A percentile compares a stretch with the other conserved stretches of the same genome.
Conservation (phyloP, 2,888 invertebrate genomes). For the Lycaena phlaeas region DNA sequence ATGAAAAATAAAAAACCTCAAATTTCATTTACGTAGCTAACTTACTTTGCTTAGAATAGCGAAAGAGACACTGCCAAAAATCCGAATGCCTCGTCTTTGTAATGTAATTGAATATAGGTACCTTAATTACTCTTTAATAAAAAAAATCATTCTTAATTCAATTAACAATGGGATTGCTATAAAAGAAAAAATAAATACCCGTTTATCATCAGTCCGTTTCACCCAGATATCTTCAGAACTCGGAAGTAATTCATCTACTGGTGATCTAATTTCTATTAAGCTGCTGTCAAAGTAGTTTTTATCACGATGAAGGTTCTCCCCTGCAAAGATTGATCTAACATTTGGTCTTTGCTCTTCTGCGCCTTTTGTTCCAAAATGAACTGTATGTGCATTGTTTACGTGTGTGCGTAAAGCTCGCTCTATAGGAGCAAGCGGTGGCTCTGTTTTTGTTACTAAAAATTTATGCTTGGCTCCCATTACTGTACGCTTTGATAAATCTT, state of each 20-base stretch:
- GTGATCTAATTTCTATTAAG: conserved; percentile 84
- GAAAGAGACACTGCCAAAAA: too few relatives aligned
- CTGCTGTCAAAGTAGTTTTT: conserved; percentile 87
- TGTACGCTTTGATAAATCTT: conserved; percentile 46
- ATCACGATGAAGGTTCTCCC: conserved; percentile 77
- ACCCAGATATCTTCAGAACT: conserved; percentile 82
- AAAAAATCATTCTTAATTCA: too few relatives aligned
- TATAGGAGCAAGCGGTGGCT: conserved; percentile 45
- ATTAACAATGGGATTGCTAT: too few relatives aligned
- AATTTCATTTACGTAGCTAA: too few relatives aligned
- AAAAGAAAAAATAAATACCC: conserved; percentile 54
- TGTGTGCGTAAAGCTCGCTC: conserved; percentile 62
- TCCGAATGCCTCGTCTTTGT: too few relatives aligned
- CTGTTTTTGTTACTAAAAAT: conserved; percentile 53
- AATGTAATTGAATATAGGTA: too few relatives aligned
- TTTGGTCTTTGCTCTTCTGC: conserved; percentile 71
- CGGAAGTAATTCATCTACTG: conserved; percentile 76
- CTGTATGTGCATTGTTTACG: conserved; percentile 75
- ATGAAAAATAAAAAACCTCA: too few relatives aligned
- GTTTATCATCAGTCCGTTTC: conserved; percentile 71
- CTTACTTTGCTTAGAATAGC: too few relatives aligned
- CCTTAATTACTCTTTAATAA: too few relatives aligned
- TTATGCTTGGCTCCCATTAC: conserved; percentile 59
- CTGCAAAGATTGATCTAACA: conserved; percentile 74
- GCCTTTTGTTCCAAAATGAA: conserved; percentile 78